Percentiles rank a stretch among this genome's conserved stretches.
phyloP scores from a whole-genome alignment of 2,113 vertebrate species.

The Chlamydotis undulata region DNA sequence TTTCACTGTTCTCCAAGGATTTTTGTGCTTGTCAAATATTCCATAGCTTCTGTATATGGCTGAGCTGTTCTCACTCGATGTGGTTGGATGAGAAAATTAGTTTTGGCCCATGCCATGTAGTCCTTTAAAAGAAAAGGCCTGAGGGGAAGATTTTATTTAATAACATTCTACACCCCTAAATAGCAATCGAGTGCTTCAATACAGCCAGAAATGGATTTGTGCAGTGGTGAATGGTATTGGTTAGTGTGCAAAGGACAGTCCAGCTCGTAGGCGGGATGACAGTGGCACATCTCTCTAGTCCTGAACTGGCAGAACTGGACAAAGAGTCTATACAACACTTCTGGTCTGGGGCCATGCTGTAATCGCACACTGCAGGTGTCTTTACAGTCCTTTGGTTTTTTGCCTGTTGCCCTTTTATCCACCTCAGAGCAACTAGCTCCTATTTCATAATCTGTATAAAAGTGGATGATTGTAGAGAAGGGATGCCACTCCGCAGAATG shows the following conservation, averaged over 20 bases:
- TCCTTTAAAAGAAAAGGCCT: conserved; percentile 37
- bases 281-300: neutral
- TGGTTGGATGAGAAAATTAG: conserved; percentile 32
- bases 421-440: neutral
- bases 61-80: neutral
- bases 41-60: neutral
- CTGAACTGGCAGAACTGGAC: neutral
- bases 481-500: neutral
- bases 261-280: neutral
- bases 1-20: conserved; percentile 8
- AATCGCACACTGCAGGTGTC: neutral
- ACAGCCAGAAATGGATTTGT: neutral
- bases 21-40: conserved; percentile 46
- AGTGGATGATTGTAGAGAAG: neutral
- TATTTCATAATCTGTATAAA: neutral
- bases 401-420: neutral
- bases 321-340: neutral
- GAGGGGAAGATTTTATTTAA: conserved; percentile 30
- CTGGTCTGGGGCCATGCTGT: neutral
- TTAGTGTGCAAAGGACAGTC: neutral
- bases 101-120: neutral
- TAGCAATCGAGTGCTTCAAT: neutral
- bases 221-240: neutral
- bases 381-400: neutral
- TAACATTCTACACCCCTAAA: neutral